phyloP scores from a whole-genome alignment of 2,888 invertebrate species.

The Elegia similella region DNA sequence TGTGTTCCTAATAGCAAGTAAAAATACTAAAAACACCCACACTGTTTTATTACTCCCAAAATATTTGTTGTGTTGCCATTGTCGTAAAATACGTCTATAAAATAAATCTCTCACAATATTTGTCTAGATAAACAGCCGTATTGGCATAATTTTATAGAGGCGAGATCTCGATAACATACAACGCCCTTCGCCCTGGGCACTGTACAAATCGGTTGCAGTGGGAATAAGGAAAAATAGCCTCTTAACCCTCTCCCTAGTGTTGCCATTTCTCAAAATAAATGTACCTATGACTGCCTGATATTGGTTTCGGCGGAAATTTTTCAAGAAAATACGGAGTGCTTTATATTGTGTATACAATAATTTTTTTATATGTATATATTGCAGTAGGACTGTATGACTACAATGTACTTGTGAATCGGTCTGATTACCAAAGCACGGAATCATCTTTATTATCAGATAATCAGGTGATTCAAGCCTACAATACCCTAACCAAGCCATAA shows the following conservation, averaged over 20 bases:
- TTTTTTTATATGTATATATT: too few species aligned
- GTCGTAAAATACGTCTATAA: background rate
- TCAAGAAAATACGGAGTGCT: background rate
- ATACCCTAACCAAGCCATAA: too few species aligned
- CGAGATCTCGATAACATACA: constrained; percentile 8
- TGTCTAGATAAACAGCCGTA: background rate
- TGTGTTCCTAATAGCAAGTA: background rate
- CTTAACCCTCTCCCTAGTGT: constrained; percentile 8
- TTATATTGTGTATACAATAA: background rate
- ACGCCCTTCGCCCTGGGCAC: constrained; percentile 8
- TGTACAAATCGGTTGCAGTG: constrained; percentile 8
- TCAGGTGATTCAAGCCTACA: too few species aligned
- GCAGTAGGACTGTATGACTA: too few species aligned
- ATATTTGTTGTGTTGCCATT: background rate
- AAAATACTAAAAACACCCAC: background rate
- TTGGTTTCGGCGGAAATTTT: background rate
- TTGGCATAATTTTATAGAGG: constrained; percentile 14
- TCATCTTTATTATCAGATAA: too few species aligned
- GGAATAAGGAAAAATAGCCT: constrained; percentile 2
- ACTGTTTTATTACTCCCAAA: background rate
- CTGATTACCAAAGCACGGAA: too few species aligned
- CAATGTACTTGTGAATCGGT: too few species aligned
- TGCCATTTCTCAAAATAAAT: constrained; percentile 3
- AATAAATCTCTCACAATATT: constrained; percentile 3
- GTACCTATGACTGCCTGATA: background rate